phyloP scores from a whole-genome alignment of 37 sponge, comb jelly and placozoan genomes.

The Theonella swinhoei region DNA sequence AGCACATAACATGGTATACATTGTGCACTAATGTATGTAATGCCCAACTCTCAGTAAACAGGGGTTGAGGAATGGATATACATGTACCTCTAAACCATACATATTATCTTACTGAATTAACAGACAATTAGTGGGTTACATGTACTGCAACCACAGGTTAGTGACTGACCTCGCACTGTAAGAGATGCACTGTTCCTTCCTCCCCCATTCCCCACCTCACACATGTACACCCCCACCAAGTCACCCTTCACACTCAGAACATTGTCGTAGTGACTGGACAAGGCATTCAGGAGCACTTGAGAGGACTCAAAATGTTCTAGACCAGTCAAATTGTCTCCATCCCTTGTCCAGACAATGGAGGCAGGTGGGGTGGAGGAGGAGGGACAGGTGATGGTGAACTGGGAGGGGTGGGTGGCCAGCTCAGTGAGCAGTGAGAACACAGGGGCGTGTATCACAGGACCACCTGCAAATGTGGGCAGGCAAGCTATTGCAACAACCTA shows the following conservation, averaged over 20 bases:
- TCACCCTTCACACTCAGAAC: conserved; percentile 15
- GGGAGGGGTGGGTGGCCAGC: conserved; percentile 11
- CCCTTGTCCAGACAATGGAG: conserved; percentile 25
- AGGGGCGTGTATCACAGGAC: conserved; percentile 30
- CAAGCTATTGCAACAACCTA: background rate
- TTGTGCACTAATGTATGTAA: background rate
- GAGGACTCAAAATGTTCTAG: background rate
- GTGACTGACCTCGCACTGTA: conserved; percentile 13
- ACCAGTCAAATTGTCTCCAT: conserved; percentile 19
- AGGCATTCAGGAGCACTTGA: conserved; percentile 1
- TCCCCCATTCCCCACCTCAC: conserved; percentile 13
- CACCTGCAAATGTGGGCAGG: conserved; percentile 5
- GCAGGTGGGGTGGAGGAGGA: conserved; percentile 50
- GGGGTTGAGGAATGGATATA: too few relatives aligned
- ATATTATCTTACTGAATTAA: too few relatives aligned
- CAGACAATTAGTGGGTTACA: too few relatives aligned
- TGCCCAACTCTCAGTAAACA: background rate
- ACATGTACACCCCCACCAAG: conserved; percentile 27
- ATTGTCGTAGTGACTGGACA: conserved; percentile 23
- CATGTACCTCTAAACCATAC: too few relatives aligned
- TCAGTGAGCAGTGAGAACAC: conserved; percentile 25
- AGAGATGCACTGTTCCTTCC: conserved; percentile 1
- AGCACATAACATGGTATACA: background rate
- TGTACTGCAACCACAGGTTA: too few relatives aligned
- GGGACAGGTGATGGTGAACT: conserved; percentile 42